These are phyloP conservation scores for Tylochromis polylepis DNA, from an alignment of 2,113 vertebrate genomes.

Conservation along the genomic window DNA sequence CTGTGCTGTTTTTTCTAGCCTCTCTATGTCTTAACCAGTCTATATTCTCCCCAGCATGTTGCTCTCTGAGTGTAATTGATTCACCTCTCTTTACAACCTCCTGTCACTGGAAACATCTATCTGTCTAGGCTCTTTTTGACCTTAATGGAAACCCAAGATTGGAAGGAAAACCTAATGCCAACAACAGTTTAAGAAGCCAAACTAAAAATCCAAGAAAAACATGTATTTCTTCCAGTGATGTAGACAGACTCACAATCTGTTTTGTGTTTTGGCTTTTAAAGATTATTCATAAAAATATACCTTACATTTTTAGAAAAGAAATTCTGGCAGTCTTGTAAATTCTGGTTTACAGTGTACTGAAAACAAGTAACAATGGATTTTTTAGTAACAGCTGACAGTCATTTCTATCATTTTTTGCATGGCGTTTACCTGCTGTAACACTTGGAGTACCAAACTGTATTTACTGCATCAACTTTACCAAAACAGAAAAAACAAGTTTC, in stretches of 20 bases:
- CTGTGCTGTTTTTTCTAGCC: neutral
- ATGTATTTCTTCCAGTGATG: neutral
- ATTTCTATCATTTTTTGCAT: neutral
- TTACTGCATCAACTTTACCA: neutral
- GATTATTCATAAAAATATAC: too few species aligned
- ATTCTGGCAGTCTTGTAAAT: too few species aligned
- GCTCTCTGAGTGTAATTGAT: conserved; percentile 25
- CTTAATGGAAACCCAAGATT: neutral
- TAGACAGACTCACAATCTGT: neutral
- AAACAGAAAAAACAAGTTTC: neutral
- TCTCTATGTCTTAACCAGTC: neutral
- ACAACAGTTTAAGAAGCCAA: neutral
- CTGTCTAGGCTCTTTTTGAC: neutral
- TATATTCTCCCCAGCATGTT: neutral
- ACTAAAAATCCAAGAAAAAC: neutral
- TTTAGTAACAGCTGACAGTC: neutral
- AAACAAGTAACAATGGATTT: neutral
- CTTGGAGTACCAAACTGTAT: neutral
- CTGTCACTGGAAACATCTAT: neutral
- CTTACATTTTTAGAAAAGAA: too few species aligned
- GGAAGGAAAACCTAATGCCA: neutral
- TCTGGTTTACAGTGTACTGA: neutral
- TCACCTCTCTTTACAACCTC: conserved; percentile 1
- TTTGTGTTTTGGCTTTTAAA: neutral
- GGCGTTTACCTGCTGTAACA: neutral